A percentile compares a stretch with the other conserved stretches of the same genome.
phyloP scores from a whole-genome alignment of 2,113 vertebrate species.

The Brienomyrus brachyistius region DNA sequence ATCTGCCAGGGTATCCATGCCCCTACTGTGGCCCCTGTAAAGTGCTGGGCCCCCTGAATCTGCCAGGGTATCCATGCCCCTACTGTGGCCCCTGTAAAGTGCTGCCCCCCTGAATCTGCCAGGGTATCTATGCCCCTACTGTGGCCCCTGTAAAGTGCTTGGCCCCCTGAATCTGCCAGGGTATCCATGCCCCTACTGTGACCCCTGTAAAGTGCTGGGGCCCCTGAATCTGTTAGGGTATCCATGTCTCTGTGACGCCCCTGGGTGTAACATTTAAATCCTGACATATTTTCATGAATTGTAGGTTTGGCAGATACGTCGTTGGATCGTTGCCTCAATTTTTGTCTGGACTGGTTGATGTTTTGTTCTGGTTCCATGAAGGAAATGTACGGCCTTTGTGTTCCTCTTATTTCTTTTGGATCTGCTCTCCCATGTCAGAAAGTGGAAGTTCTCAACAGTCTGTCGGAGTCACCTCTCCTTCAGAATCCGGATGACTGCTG shows the following conservation, averaged over 20 bases:
- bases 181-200: too few relatives aligned
- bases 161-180: too few relatives aligned
- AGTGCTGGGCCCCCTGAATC: too few relatives aligned
- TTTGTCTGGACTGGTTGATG: not conserved
- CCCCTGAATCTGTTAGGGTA: too few relatives aligned
- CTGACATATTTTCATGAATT: not conserved
- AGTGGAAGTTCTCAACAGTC: not conserved
- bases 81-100: too few relatives aligned
- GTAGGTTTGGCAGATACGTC: not conserved
- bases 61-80: too few relatives aligned
- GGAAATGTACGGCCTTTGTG: not conserved
- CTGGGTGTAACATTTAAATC: not conserved
- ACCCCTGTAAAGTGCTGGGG: too few relatives aligned
- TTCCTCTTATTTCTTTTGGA: not conserved
- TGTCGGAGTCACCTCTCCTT: not conserved
- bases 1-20: too few relatives aligned
- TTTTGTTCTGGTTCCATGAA: not conserved
- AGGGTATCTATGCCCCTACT: not conserved
- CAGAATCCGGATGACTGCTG: not conserved
- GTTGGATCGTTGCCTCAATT: not conserved
- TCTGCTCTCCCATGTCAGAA: not conserved
- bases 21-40: too few relatives aligned
- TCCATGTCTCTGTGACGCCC: conserved; percentile 8
- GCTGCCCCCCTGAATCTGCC: too few relatives aligned
- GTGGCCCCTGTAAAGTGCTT: too few relatives aligned